These are phyloP conservation scores for Pantherophis alleghaniensis DNA, from an alignment of 2,797 vertebrate species.

Conservation along the genomic window DNA sequence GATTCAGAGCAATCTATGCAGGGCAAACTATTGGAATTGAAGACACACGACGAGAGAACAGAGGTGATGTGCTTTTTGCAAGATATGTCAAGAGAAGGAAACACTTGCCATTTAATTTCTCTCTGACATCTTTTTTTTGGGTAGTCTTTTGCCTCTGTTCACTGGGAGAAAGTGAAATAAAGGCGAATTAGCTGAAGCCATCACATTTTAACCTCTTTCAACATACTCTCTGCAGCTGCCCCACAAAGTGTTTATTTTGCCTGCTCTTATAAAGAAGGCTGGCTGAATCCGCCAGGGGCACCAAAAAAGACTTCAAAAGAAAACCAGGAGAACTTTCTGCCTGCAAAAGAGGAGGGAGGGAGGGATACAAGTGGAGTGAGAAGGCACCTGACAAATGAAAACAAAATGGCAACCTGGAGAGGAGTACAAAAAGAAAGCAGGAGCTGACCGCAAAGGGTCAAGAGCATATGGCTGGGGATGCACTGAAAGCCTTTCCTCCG, in stretches of 20 bases:
- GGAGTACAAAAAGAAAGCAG: background rate
- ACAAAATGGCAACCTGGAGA: background rate
- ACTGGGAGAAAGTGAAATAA: conserved; percentile 31
- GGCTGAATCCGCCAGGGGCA: background rate
- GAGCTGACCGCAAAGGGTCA: conserved; percentile 23
- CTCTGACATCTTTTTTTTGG: conserved; percentile 15
- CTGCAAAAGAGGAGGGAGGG: background rate
- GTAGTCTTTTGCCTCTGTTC: background rate
- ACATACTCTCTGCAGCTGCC: background rate
- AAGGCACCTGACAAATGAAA: background rate
- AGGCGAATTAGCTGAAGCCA: conserved; percentile 38
- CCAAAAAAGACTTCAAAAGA: conserved; percentile 2
- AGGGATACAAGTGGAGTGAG: too few relatives aligned
- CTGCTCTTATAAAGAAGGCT: background rate
- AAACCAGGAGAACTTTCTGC: conserved; percentile 6
- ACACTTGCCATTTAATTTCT: conserved; percentile 14
- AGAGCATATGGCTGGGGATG: background rate
- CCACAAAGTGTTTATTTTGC: background rate
- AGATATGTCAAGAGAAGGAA: background rate
- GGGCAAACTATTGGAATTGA: background rate
- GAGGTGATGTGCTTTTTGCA: background rate
- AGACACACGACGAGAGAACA: conserved; percentile 1
- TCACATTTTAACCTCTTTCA: conserved; percentile 4
- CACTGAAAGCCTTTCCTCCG: conserved; percentile 37
- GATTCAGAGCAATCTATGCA: background rate